These are phyloP conservation scores for Conomelus anceps DNA, from an alignment of 2,888 invertebrate genomes.

Conservation along the genomic window DNA sequence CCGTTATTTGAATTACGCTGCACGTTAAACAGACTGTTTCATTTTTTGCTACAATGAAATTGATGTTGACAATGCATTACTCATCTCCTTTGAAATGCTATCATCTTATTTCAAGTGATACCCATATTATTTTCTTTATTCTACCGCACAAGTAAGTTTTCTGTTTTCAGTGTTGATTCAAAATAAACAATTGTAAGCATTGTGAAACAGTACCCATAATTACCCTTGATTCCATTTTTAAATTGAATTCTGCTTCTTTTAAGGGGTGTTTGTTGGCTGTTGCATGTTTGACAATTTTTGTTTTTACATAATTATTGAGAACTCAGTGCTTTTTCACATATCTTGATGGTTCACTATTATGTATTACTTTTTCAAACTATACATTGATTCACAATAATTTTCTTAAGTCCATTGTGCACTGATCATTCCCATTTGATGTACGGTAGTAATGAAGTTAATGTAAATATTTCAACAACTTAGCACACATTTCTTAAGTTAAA, in stretches of 20 bases:
- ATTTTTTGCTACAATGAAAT: neutral
- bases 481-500: neutral
- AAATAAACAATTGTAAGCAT: neutral
- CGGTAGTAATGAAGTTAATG: no score
- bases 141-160: neutral
- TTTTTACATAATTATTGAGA: neutral
- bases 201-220: conserved; percentile 20
- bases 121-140: neutral
- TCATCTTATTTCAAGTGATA: neutral
- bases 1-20: conserved; percentile 6
- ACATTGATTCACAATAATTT: neutral
- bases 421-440: neutral
- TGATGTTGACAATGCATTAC: neutral
- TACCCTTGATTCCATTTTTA: conserved; percentile 43
- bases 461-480: neutral
- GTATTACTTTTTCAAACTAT: neutral
- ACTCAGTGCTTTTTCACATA: neutral
- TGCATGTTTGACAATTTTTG: conserved; percentile 30
- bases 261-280: conserved; percentile 40
- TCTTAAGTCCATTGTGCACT: neutral
- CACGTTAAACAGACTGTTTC: conserved; percentile 11
- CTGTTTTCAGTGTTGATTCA: neutral
- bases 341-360: neutral
- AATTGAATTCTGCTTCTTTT: conserved; percentile 39
- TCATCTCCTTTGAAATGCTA: neutral